Base-by-base conservation (phyloP, 2,113 vertebrate genomes). In the Nanorana parkeri region DNA sequence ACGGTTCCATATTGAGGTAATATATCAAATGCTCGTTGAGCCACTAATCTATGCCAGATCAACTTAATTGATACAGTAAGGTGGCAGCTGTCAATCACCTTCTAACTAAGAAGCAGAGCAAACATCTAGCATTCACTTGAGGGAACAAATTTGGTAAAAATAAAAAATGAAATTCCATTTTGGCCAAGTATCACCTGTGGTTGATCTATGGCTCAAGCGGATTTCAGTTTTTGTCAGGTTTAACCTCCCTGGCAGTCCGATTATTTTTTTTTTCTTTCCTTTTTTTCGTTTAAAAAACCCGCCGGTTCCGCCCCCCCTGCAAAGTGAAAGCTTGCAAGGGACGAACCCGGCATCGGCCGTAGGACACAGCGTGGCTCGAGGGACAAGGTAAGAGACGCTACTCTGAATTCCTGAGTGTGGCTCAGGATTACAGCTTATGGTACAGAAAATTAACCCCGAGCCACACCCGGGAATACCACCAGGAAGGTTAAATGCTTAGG, bases 121-220 rank as follows among this genome's bases (percentile, higher is more conserved):
- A 72, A 81, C 78, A 83, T 82, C 86, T 58, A 88, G 86, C 84
- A 86, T 79, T 83, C 68, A 83, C 77, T 58, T 84, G 87, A 88
- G 85, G 74, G 86, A 84, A 81, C 86, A 61, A 85, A 88, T 89
- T 86, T 88, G 90, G 89, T 86, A 87, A 84, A 73, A 85, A 65
- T 82, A 87, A 68, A 21, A 71, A 86, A 36, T 6, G 5, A 24
- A 74, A 79, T 32, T 86, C 84, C 88, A 86, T 32, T 81, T 83
- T 83, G 60, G 77, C 77, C 0, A 86, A 83, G 79, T 75, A 86
- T 85, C 87, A 86, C 89, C 91, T 84, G 75, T 64, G 85, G 69
- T 87, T 84, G 47, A 86, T 52, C 88, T 55, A 29, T 85, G 85
- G 75, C 84, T 85, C 47, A 65, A 85, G 47, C 68, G 80, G 61